Conservation (phyloP, 2,797 vertebrate genomes). For the Betta splendens region DNA sequence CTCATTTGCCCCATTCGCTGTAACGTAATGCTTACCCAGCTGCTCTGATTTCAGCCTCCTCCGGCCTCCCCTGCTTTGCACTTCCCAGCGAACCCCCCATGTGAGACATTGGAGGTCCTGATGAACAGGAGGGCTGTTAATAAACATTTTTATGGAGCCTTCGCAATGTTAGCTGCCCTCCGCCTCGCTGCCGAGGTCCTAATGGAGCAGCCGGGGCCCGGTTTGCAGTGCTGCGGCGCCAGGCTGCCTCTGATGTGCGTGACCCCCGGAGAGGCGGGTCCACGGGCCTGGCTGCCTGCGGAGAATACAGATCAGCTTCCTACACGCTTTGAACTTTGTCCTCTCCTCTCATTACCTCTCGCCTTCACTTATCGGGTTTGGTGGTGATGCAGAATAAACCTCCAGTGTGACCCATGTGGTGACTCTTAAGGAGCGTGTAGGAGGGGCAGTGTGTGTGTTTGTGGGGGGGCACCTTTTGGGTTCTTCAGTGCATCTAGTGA, state of each 20-base stretch:
- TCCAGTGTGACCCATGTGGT: slow-evolving; percentile 33
- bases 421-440: slow-evolving; percentile 28
- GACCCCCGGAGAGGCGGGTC: slow-evolving; percentile 60
- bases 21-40: slow-evolving; percentile 74
- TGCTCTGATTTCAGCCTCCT: slow-evolving; percentile 58
- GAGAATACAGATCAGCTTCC: slow-evolving; percentile 72
- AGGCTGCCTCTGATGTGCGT: slow-evolving; percentile 59
- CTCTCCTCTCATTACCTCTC: slow-evolving; percentile 72
- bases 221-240: slow-evolving; percentile 58
- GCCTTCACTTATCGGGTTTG: slow-evolving; percentile 57
- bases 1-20: slow-evolving; percentile 75
- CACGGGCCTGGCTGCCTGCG: slow-evolving; percentile 50
- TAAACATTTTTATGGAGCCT: slow-evolving; percentile 55
- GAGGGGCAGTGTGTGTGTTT: slow-evolving; percentile 21
- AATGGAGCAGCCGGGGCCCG: slow-evolving; percentile 39
- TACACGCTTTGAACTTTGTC: slow-evolving; percentile 67
- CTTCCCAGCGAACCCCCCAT: slow-evolving; percentile 58
- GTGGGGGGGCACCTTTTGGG: slow-evolving; percentile 22
- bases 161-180: slow-evolving; percentile 47
- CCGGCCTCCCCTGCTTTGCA: slow-evolving; percentile 56
- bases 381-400: slow-evolving; percentile 38
- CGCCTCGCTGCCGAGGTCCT: slow-evolving; percentile 34
- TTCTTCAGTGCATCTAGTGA: slow-evolving; percentile 40
- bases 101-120: slow-evolving; percentile 66
- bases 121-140: slow-evolving; percentile 62